phyloP scores from a whole-genome alignment of 2,888 invertebrate genomes.

The Dryocosmus kuriphilus region DNA sequence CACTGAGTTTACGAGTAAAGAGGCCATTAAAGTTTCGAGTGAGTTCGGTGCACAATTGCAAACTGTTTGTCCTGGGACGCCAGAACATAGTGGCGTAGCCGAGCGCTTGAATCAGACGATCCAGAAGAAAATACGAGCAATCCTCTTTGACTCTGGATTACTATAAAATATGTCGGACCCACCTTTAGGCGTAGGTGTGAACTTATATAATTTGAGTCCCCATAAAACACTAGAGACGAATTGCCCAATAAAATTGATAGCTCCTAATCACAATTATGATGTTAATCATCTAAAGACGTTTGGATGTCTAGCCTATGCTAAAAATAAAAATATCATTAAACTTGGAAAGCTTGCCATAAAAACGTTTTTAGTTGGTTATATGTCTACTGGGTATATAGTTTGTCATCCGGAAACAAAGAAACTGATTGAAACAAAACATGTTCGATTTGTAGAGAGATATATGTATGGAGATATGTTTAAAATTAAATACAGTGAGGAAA shows the following conservation, averaged over 20 bases:
- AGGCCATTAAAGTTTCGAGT: constrained; percentile 20
- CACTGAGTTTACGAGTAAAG: constrained; percentile 30
- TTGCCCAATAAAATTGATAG: neutral
- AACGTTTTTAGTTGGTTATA: neutral
- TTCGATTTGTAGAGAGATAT: neutral
- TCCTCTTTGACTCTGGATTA: constrained; percentile 20
- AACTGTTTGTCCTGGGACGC: constrained; percentile 44
- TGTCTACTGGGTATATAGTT: neutral
- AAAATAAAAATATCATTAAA: neutral
- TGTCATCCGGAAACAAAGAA: neutral
- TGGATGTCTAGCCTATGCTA: neutral
- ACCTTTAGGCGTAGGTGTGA: neutral
- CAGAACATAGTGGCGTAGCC: constrained; percentile 49
- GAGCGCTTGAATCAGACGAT: constrained; percentile 25
- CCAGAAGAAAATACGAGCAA: constrained; percentile 23
- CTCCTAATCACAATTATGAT: neutral
- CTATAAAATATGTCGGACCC: constrained; percentile 23
- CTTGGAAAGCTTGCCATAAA: neutral
- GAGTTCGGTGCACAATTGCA: neutral
- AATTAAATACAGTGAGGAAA: neutral
- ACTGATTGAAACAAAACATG: neutral
- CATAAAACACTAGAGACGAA: neutral
- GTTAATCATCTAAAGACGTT: neutral
- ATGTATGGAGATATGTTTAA: neutral
- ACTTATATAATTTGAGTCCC: constrained; percentile 5